Evolutionary conservation across 92 coral and sea anemone species (phyloP), one percentile per base, ranked within the genome.

Genomic region (Zoanthus gigantus): DNA sequence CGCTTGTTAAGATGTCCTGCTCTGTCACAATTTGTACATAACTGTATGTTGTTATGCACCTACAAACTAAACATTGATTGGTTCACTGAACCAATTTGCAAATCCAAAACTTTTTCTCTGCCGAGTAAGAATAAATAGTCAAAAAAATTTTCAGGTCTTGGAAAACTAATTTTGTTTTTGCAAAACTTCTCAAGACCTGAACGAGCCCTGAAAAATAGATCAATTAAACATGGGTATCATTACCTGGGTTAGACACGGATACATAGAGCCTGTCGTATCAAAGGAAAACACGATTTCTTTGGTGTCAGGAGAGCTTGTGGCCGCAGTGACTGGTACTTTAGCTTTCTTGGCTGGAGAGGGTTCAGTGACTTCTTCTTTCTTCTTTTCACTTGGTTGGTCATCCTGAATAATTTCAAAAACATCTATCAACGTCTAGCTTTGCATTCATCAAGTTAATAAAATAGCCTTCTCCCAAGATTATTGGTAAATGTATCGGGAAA

Each of bases 241-340:
- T 92, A 96, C 98, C 96, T 96, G 98, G 34, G 98, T 89, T 12
- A 96, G 88, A 76, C 98, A 96, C 14, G 98, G 98, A 87, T 96
- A 96, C 98, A 96, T 96, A 52, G 98, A 96, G 18, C 98, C 98
- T n/a, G 98, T 96, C 0, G 98, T 96, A 90, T 96, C 98, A 92
- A 96, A 96, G 44, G 98, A 96, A 88, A 96, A 94, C 57, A 96
- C 98, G 23, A 96, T 96, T 84, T 96, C 98, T 75, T 94, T 96
- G 23, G 94, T 92, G 30, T 87, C 96, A 42, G 94, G 77, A 58
- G 87, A 76, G 1, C 90, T 91, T 31, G 74, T 17, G 28, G 74
- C 86, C 0, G 95, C 84, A 17, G 91, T 78, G 15, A 89, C 89
- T 0, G 90, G 81, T 53, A 87, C 89, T 13, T 90, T 92, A 83